These are phyloP conservation scores for Rhopalosiphum nymphaeae DNA, from an alignment of 2,888 invertebrate genomes.

Conservation along the genomic window DNA sequence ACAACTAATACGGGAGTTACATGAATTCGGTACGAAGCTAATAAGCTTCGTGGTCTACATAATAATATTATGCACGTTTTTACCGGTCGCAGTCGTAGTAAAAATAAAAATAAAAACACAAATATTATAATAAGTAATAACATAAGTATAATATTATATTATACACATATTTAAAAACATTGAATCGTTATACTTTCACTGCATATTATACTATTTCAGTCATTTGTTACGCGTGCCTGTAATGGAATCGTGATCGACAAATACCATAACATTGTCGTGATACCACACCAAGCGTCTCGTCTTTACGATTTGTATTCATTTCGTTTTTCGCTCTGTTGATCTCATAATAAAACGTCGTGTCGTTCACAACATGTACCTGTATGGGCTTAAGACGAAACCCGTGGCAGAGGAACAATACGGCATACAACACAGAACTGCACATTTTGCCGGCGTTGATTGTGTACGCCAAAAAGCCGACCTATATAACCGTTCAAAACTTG, in stretches of 20 bases:
- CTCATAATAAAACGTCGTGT: slow-evolving; percentile 2
- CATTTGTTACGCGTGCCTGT: slow-evolving; percentile 41
- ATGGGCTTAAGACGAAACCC: neutral
- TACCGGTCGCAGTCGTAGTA: neutral
- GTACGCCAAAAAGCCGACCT: neutral
- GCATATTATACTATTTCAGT: slow-evolving; percentile 20
- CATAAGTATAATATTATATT: neutral
- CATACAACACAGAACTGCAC: neutral
- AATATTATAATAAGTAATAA: neutral
- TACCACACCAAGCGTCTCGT: neutral
- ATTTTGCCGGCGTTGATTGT: neutral
- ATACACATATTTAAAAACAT: neutral
- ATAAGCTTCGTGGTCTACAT: neutral
- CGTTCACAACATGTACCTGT: neutral
- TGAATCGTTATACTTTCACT: slow-evolving; percentile 38
- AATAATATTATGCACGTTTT: neutral
- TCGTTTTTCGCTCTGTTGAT: slow-evolving; percentile 5
- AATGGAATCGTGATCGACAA: slow-evolving; percentile 63
- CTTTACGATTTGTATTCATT: neutral
- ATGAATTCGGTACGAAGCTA: neutral
- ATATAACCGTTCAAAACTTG: neutral
- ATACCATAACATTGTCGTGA: slow-evolving; percentile 44
- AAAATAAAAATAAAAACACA: neutral
- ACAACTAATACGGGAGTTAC: neutral
- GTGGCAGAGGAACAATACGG: neutral